phyloP scores from a whole-genome alignment of 2,797 vertebrate genomes.

The Gallinago nigripennis region DNA sequence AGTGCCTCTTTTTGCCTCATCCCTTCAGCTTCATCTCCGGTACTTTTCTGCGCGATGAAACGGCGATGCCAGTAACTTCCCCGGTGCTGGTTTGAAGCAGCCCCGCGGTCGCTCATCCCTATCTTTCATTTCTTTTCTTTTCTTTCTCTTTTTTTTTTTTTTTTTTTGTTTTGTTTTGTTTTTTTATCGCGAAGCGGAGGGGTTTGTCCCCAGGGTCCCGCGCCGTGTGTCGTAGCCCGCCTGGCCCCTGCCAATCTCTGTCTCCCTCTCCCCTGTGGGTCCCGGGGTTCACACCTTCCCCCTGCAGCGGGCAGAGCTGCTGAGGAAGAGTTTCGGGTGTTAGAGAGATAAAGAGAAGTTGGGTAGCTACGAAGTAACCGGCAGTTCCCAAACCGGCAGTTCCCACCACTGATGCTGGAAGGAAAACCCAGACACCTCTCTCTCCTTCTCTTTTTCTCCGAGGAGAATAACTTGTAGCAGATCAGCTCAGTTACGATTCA shows the following conservation, averaged over 20 bases:
- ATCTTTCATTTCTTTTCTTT: neutral
- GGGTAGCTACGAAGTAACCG: neutral
- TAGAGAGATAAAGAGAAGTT: neutral
- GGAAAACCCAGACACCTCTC: neutral
- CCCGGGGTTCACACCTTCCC: neutral
- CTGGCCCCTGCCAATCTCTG: neutral
- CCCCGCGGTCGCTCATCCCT: too few species aligned
- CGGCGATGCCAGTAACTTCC: neutral
- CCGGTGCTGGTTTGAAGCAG: neutral
- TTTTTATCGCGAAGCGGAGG: neutral
- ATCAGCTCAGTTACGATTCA: neutral
- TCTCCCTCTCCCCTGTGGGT: too few species aligned
- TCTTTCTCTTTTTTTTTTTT: neutral
- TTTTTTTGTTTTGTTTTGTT: too few species aligned
- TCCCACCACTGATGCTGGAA: neutral
- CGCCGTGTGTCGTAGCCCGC: neutral
- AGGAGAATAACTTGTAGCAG: neutral
- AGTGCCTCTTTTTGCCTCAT: neutral
- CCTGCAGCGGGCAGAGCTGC: neutral
- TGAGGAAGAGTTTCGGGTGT: neutral
- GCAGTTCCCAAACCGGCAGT: neutral
- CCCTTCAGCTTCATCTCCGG: neutral
- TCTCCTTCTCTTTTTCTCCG: accelerated
- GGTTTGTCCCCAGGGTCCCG: neutral
- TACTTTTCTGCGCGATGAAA: neutral